Evolutionary conservation across 2,113 vertebrate species (phyloP).

Genomic region (Daboia siamensis): DNA sequence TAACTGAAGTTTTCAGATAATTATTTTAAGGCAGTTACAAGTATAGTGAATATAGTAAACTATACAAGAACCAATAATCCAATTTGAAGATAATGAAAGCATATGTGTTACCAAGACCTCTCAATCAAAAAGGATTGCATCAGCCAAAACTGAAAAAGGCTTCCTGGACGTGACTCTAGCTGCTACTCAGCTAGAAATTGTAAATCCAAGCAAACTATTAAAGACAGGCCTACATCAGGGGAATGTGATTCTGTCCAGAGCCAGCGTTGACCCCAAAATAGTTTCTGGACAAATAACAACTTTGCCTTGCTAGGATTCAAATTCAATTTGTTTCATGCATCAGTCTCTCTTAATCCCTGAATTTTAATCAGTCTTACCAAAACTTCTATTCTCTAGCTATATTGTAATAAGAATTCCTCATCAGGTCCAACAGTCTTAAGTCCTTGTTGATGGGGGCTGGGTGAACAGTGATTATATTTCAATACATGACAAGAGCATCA

Average conservation of each 20-base stretch:
- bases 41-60: neutral
- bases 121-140: neutral
- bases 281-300: neutral
- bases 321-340: neutral
- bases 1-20: neutral
- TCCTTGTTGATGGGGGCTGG: neutral
- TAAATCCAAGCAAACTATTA: neutral
- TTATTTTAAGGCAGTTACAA: neutral
- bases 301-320: neutral
- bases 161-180: neutral
- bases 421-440: neutral
- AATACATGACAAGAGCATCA: neutral
- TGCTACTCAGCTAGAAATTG: neutral
- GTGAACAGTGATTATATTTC: neutral
- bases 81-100: neutral
- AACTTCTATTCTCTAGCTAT: neutral
- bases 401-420: neutral
- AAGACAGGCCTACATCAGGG: neutral
- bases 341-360: neutral
- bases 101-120: neutral
- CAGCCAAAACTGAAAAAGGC: neutral
- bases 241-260: neutral
- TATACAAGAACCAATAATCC: neutral
- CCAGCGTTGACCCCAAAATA: neutral
- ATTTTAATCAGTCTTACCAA: neutral